These are phyloP conservation scores for Achroia grisella DNA, from an alignment of 1,140 invertebrate genomes.

Conservation along the genomic window DNA sequence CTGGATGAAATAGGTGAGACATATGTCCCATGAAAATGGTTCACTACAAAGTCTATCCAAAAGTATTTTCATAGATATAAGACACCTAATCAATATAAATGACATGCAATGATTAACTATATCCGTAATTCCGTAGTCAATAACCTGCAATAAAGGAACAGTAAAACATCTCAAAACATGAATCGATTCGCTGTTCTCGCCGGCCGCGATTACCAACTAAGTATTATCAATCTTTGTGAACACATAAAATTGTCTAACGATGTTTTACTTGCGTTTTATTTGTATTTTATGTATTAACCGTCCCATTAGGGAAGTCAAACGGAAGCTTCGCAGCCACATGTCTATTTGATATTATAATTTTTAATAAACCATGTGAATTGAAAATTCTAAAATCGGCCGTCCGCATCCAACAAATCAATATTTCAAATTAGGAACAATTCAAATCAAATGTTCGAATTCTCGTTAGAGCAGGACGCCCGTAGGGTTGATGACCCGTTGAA, in stretches of 20 bases:
- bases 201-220: constrained; percentile 11
- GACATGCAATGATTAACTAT: neutral
- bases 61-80: too few species aligned
- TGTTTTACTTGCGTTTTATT: constrained; percentile 38
- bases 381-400: constrained; percentile 29
- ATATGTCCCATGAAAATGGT: too few species aligned
- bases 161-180: constrained; percentile 25
- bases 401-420: constrained; percentile 46
- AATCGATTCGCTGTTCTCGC: constrained; percentile 11
- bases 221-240: constrained; percentile 51
- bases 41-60: too few species aligned
- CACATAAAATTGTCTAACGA: constrained; percentile 50
- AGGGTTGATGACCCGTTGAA: constrained; percentile 71
- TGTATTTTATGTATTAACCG: constrained; percentile 39
- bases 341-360: constrained; percentile 47
- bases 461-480: constrained; percentile 66
- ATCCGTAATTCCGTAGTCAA: constrained; percentile 25
- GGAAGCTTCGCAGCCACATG: constrained; percentile 44
- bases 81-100: too few species aligned
- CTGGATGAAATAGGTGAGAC: too few species aligned
- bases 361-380: constrained; percentile 45
- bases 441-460: constrained; percentile 71
- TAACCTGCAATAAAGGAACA: constrained; percentile 24
- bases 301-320: constrained; percentile 52
- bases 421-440: constrained; percentile 70